Conservation (phyloP, 2,113 vertebrate genomes). For the Larimichthys crocea region DNA sequence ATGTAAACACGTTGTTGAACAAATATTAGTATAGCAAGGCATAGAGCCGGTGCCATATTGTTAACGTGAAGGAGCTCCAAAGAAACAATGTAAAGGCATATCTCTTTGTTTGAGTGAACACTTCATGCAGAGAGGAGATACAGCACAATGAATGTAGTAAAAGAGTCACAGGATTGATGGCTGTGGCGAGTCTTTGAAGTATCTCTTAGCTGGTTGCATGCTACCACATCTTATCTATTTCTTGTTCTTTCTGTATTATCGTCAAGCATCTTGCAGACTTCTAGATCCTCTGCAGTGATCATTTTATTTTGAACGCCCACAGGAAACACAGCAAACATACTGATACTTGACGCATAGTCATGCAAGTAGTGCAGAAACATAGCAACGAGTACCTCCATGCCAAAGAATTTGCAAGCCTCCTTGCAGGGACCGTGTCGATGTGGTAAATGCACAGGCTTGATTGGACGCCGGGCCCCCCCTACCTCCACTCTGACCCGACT, state of each 20-base stretch:
- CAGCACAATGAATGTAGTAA: neutral
- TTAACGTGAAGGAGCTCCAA: neutral
- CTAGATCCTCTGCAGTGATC: neutral
- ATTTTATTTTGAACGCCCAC: neutral
- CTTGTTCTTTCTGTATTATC: neutral
- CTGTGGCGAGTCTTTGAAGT: neutral
- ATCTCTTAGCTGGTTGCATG: neutral
- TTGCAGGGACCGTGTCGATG: neutral
- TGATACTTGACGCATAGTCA: neutral
- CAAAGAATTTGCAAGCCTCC: neutral
- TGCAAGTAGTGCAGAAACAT: neutral
- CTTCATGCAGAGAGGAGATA: neutral
- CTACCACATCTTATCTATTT: constrained; percentile 18
- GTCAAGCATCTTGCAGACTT: no score
- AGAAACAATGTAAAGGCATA: neutral
- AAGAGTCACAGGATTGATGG: neutral
- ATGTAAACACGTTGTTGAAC: no score
- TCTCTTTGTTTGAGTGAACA: neutral
- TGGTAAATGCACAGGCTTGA: neutral
- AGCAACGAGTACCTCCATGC: neutral
- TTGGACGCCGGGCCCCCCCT: neutral
- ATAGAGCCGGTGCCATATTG: neutral
- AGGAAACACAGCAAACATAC: neutral
- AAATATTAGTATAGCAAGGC: neutral
- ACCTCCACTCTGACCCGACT: constrained; percentile 40